Percentiles rank a stretch among this genome's conserved stretches.
These are phyloP conservation scores for Holacanthus passer DNA, from an alignment of 2,113 vertebrate species.

Conservation along the genomic window DNA sequence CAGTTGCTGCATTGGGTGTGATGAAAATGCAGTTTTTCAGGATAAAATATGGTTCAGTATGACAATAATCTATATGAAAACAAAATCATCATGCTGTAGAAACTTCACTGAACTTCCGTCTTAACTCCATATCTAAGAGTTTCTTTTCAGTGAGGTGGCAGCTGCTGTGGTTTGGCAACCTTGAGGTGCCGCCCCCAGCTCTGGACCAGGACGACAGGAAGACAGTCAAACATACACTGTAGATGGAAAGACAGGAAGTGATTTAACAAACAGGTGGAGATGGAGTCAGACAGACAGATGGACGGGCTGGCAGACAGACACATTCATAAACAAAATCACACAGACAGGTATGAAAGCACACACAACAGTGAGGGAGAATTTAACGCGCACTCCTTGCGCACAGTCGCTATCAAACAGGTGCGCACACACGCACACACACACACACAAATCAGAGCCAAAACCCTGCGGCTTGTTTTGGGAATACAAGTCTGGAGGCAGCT, in stretches of 20 bases:
- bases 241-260: slow-evolving; percentile 46
- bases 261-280: slow-evolving; percentile 44
- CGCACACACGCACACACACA: slow-evolving; percentile 22
- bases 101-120: background rate
- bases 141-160: slow-evolving; percentile 23
- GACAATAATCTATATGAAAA: background rate
- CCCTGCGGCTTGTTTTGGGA: slow-evolving; percentile 71
- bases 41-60: background rate
- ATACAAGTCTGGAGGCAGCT: slow-evolving; percentile 71
- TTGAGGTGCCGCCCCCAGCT: slow-evolving; percentile 16
- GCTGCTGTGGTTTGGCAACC: slow-evolving; percentile 34
- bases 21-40: slow-evolving; percentile 10
- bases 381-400: slow-evolving; percentile 36
- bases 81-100: background rate
- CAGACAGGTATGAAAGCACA: slow-evolving; percentile 37
- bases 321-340: slow-evolving; percentile 45
- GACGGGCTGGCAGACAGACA: slow-evolving; percentile 53
- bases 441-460: slow-evolving; percentile 58
- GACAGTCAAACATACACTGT: slow-evolving; percentile 37
- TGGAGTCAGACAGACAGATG: slow-evolving; percentile 44
- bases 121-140: slow-evolving; percentile 1
- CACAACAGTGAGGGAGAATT: slow-evolving; percentile 39
- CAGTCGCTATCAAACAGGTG: slow-evolving; percentile 55
- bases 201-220: slow-evolving; percentile 26
- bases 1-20: background rate